phyloP scores from a whole-genome alignment of 2,888 invertebrate genomes.

The Conops quadrifasciatus region DNA sequence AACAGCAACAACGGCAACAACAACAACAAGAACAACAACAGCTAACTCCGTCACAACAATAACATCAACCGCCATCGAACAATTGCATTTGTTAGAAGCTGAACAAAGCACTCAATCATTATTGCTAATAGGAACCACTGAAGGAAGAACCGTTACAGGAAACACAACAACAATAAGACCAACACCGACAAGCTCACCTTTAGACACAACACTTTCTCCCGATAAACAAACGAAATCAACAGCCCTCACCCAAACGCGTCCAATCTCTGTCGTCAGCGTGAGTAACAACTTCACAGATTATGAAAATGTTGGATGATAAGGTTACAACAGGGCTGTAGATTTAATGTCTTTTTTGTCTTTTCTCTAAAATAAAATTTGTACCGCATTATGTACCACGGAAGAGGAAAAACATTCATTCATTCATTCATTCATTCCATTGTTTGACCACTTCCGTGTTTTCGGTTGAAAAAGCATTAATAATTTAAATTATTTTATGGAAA shows the following conservation, averaged over 20 bases:
- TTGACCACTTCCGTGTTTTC: neutral
- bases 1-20: slow-evolving; percentile 35
- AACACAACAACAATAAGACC: slow-evolving; percentile 36
- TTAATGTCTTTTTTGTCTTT: slow-evolving; percentile 34
- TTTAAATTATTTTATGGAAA: neutral
- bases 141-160: slow-evolving; percentile 38
- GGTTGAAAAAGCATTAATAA: neutral
- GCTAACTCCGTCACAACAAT: too few relatives aligned
- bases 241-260: neutral
- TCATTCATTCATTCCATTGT: neutral
- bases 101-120: slow-evolving; percentile 39
- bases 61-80: slow-evolving; percentile 31
- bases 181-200: slow-evolving; percentile 14
- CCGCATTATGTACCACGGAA: neutral
- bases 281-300: slow-evolving; percentile 39
- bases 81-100: neutral
- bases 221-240: neutral
- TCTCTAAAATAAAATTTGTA: too few relatives aligned
- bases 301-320: slow-evolving; percentile 27
- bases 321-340: slow-evolving; percentile 32
- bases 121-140: slow-evolving; percentile 50
- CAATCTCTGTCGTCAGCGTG: slow-evolving; percentile 32
- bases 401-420: neutral
- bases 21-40: slow-evolving; percentile 44
- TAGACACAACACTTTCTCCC: neutral